A percentile compares a stretch with the other conserved stretches of the same genome.
These are phyloP conservation scores for Ploceus nigricollis DNA, from an alignment of 2,113 vertebrate species.

Conservation along the genomic window DNA sequence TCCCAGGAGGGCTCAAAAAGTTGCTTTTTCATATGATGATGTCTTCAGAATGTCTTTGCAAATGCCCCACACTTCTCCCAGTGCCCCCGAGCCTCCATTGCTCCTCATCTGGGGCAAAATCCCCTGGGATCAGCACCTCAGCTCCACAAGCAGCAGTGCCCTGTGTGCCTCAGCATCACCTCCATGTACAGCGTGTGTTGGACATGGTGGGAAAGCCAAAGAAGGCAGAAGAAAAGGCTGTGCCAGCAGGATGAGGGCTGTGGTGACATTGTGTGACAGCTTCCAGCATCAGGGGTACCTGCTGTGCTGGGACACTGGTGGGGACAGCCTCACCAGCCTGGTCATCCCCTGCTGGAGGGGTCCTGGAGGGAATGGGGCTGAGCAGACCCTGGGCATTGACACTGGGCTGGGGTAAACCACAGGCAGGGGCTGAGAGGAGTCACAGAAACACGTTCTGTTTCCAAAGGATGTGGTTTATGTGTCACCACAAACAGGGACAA, in stretches of 20 bases:
- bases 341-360: neutral
- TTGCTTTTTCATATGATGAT: too few species aligned
- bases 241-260: neutral
- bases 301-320: accelerated
- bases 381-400: neutral
- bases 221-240: neutral
- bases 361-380: accelerated
- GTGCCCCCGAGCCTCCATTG: neutral
- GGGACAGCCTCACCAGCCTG: neutral
- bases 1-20: too few species aligned
- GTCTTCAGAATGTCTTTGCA: too few species aligned
- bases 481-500: accelerated
- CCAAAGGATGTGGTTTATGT: neutral
- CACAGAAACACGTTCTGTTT: neutral
- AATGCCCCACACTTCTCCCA: too few species aligned
- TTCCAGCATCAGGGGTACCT: neutral
- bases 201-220: neutral
- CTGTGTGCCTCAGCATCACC: neutral
- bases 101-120: neutral
- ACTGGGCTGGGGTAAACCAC: accelerated
- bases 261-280: neutral
- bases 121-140: neutral
- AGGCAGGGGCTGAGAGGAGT: neutral
- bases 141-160: accelerated
- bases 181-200: accelerated